phyloP scores from a whole-genome alignment of 2,888 invertebrate species.

The Euzophera pinguis region DNA sequence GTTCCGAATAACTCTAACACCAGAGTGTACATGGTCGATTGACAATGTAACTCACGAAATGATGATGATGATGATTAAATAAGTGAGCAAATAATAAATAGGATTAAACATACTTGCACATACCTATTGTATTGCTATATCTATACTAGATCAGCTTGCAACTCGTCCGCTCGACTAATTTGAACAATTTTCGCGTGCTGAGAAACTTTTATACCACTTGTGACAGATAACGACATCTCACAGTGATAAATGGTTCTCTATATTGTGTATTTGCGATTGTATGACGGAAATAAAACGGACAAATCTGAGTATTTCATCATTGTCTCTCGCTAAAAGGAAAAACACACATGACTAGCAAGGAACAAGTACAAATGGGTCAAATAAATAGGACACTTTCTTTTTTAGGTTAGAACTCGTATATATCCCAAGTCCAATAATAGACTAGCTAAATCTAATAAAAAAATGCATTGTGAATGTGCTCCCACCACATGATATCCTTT shows the following conservation, averaged over 20 bases:
- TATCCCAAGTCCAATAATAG: too few species aligned
- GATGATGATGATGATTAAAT: too few species aligned
- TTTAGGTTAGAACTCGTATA: too few species aligned
- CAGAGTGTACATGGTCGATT: too few species aligned
- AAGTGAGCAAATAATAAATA: too few species aligned
- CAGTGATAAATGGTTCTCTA: slow-evolving; percentile 7
- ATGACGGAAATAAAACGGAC: slow-evolving; percentile 8
- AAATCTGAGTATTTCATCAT: slow-evolving; percentile 1
- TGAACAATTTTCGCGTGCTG: not conserved
- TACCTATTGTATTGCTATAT: too few species aligned
- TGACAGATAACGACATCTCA: slow-evolving; percentile 8
- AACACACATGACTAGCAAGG: not conserved
- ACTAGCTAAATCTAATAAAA: too few species aligned
- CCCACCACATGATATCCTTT: not conserved
- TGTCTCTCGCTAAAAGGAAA: not conserved
- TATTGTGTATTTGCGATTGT: slow-evolving; percentile 10
- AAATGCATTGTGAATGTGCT: not conserved
- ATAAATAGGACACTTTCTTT: not conserved
- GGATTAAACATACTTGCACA: too few species aligned
- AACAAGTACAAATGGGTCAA: not conserved
- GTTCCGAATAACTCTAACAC: too few species aligned
- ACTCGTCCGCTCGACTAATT: not conserved
- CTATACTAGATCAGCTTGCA: not conserved
- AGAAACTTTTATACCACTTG: slow-evolving; percentile 8
- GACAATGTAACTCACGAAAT: too few species aligned